Base-by-base conservation (phyloP, 2,113 vertebrate genomes). In the Castor canadensis region DNA sequence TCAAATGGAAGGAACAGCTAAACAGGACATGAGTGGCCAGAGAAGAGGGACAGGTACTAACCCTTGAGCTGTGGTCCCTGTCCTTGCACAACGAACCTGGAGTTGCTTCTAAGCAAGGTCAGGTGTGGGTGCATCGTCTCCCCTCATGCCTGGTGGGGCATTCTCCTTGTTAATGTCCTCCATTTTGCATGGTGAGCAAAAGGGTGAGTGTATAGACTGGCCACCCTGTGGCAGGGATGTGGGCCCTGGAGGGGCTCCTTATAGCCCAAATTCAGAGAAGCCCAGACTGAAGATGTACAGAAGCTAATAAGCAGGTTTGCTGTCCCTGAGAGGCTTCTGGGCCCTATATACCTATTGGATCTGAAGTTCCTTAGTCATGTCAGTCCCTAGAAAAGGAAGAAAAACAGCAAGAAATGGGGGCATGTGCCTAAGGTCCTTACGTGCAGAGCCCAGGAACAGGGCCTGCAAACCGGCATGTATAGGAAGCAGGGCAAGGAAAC, bases 61-160 rank as follows among this genome's bases (percentile, higher is more conserved):
- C 28, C 26, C 38, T 82, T 75, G 35, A 13, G 66, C 30, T n/a
- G 60, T 24, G 45, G 13, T 19, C 30, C 22, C n/a, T 45, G 58
- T 77, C 4, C 22, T 82, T 12, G 6, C 38, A 69, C 0, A 0
- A 32, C 1, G 32, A 60, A 66, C 32, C 71, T 24, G 17, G 83
- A 72, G 64, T 24, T 43, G 38, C 13, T 62, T 67, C 43, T 9
- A 80, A 13, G 1, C 52, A n/a, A 56, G 80, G 54, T 22, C 47
- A 73, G 43, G 22, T 11, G 22, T 6, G 12, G 71, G 52, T 2
- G 12, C 9, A 9, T 56, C 40, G 15, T 6, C 47, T 38, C 24
- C 3, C 22, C 20, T 2, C 32, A 8, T 16, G 43, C 67, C 60
- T 54, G 38, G 32, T 62, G 49, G 35, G 35, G 22, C 11, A 4